Evolutionary conservation across 2,888 invertebrate genomes (phyloP).

Genomic region (Cephus pulcher): DNA sequence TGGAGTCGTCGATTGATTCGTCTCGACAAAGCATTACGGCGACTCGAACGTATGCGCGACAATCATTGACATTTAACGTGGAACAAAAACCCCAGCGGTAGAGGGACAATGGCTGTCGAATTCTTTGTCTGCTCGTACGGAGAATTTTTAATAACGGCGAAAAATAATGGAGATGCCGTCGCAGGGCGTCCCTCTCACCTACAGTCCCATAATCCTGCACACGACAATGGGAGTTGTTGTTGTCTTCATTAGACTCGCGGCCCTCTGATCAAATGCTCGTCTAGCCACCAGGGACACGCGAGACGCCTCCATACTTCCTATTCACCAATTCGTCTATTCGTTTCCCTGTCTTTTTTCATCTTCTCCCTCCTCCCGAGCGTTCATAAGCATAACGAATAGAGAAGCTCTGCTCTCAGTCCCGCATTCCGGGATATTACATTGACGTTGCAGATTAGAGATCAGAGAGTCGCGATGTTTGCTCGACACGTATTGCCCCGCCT

Average conservation of each 20-base stretch:
- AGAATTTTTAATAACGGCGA: slow-evolving; percentile 64
- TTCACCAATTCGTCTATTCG: neutral
- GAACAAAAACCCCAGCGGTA: slow-evolving; percentile 53
- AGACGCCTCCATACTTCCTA: slow-evolving; percentile 10
- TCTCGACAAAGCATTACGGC: slow-evolving; percentile 23
- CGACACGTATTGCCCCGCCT: slow-evolving; percentile 52
- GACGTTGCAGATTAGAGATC: slow-evolving; percentile 58
- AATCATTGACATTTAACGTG: slow-evolving; percentile 62
- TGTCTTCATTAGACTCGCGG: slow-evolving; percentile 55
- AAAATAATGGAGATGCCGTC: slow-evolving; percentile 62
- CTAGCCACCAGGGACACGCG: slow-evolving; percentile 35
- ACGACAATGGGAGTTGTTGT: slow-evolving; percentile 50
- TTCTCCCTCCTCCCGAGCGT: neutral
- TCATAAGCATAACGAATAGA: too few species aligned
- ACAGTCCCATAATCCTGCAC: neutral
- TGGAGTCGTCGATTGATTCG: slow-evolving; percentile 35
- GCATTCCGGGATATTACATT: slow-evolving; percentile 55
- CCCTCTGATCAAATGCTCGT: slow-evolving; percentile 39
- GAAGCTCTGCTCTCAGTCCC: neutral
- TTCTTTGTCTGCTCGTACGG: slow-evolving; percentile 55
- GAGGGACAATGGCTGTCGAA: slow-evolving; percentile 62
- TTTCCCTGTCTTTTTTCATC: neutral
- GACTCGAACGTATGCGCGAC: slow-evolving; percentile 38
- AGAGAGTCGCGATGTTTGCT: slow-evolving; percentile 46
- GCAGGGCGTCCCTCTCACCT: neutral